phyloP scores from a whole-genome alignment of 1,140 invertebrate genomes.

The Drosophila oshimai region DNA sequence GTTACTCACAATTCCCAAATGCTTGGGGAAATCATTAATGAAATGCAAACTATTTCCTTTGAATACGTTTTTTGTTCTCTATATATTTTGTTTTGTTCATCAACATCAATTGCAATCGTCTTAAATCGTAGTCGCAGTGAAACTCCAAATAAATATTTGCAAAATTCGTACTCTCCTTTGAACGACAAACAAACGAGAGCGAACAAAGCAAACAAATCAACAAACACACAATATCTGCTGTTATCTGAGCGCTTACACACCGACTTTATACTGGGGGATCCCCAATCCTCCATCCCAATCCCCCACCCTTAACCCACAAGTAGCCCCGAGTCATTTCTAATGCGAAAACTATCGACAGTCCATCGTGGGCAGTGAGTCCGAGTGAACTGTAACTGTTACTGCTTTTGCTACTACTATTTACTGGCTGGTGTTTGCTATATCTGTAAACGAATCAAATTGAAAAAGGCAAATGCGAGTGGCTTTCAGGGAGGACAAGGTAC shows the following conservation, averaged over 20 bases:
- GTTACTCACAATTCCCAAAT: background rate
- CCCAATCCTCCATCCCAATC: background rate
- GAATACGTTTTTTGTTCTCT: background rate
- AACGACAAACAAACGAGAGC: constrained; percentile 16
- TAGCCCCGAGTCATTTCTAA: constrained; percentile 21
- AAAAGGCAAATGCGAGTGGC: constrained; percentile 31
- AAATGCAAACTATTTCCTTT: background rate
- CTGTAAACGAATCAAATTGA: constrained; percentile 46
- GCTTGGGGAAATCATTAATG: constrained; percentile 24
- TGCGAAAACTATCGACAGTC: constrained; percentile 47
- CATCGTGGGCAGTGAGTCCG: constrained; percentile 8
- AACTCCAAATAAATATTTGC: constrained; percentile 16
- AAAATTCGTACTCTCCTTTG: constrained; percentile 13
- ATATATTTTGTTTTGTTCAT: background rate
- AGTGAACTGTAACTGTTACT: constrained; percentile 31
- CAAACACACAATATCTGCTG: constrained; percentile 30
- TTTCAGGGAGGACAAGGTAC: background rate
- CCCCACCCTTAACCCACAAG: constrained; percentile 10
- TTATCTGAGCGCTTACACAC: constrained; percentile 33
- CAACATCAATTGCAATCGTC: background rate
- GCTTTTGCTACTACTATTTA: constrained; percentile 31
- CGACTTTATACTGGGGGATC: constrained; percentile 1
- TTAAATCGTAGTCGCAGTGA: background rate
- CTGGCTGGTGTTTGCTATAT: constrained; percentile 28
- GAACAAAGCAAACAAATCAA: constrained; percentile 28